A percentile compares a stretch with the other conserved stretches of the same genome.
Conservation (phyloP, 2,888 invertebrate species). For the Megastigmus dorsalis region DNA sequence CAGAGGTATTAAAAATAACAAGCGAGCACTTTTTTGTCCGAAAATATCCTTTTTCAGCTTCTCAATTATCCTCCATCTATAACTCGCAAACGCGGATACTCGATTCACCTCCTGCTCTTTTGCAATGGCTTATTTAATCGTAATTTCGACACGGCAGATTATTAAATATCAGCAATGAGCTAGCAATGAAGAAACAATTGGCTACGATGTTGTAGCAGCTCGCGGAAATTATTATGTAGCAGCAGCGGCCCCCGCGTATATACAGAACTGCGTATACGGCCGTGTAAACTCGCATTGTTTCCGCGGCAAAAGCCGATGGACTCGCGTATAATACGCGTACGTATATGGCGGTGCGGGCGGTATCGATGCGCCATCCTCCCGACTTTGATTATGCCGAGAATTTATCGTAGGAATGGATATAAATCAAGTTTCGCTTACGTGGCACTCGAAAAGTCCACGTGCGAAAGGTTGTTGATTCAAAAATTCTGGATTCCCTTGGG, state of each 20-base stretch:
- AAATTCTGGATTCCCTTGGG: no score
- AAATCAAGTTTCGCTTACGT: slow-evolving; percentile 31
- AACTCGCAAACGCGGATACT: no score
- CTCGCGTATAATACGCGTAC: no score
- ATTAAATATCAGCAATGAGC: slow-evolving; percentile 25
- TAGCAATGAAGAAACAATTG: slow-evolving; percentile 42
- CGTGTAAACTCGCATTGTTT: neutral
- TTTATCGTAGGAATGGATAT: slow-evolving; percentile 6
- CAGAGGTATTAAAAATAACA: no score
- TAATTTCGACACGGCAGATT: slow-evolving; percentile 7
- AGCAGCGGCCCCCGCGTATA: neutral
- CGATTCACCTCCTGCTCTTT: no score
- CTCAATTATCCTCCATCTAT: no score
- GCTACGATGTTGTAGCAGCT: neutral
- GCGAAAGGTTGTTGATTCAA: no score
- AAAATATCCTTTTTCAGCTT: no score
- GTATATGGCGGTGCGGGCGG: no score
- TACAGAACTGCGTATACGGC: no score
- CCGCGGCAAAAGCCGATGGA: neutral
- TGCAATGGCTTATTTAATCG: neutral
- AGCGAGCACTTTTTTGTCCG: no score
- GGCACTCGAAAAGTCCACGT: no score
- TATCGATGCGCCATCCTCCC: slow-evolving; percentile 29
- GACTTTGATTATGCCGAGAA: slow-evolving; percentile 11
- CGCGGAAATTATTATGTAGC: slow-evolving; percentile 23